Conservation (phyloP, 2,797 vertebrate genomes). For the Parambassis ranga region DNA sequence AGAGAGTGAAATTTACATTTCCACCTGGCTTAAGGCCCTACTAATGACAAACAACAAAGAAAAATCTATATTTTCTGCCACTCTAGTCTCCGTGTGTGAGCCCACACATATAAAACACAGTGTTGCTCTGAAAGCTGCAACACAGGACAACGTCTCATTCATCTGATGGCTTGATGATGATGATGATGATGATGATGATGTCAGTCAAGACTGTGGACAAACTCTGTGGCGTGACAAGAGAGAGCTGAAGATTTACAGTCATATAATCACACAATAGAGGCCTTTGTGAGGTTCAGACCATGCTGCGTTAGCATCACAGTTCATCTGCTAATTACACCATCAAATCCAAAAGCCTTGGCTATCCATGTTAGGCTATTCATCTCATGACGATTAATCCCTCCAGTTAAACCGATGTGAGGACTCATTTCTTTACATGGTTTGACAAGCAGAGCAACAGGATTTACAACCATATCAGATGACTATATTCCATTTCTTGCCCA, state of each 20-base stretch:
- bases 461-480: slow-evolving; percentile 61
- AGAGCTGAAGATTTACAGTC: slow-evolving; percentile 39
- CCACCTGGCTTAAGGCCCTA: background rate
- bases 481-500: slow-evolving; percentile 21
- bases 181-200: slow-evolving; percentile 43
- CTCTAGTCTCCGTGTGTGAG: background rate
- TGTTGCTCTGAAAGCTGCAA: background rate
- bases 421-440: slow-evolving; percentile 61
- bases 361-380: slow-evolving; percentile 42
- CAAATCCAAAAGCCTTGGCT: slow-evolving; percentile 47
- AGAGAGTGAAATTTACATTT: slow-evolving; percentile 4
- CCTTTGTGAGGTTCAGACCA: slow-evolving; percentile 51
- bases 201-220: slow-evolving; percentile 43
- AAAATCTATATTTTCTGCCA: background rate
- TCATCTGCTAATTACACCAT: slow-evolving; percentile 67
- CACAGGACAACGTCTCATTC: slow-evolving; percentile 13
- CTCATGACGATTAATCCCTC: slow-evolving; percentile 67
- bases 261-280: slow-evolving; percentile 39
- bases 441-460: slow-evolving; percentile 66
- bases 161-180: slow-evolving; percentile 14
- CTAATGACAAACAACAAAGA: too few species aligned
- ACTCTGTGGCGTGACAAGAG: slow-evolving; percentile 51
- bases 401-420: slow-evolving; percentile 57
- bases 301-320: slow-evolving; percentile 52
- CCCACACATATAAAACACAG: background rate